A percentile compares a stretch with the other conserved stretches of the same genome.
Conservation (phyloP, 23 tunicate species). For the Trididemnum miniatum region DNA sequence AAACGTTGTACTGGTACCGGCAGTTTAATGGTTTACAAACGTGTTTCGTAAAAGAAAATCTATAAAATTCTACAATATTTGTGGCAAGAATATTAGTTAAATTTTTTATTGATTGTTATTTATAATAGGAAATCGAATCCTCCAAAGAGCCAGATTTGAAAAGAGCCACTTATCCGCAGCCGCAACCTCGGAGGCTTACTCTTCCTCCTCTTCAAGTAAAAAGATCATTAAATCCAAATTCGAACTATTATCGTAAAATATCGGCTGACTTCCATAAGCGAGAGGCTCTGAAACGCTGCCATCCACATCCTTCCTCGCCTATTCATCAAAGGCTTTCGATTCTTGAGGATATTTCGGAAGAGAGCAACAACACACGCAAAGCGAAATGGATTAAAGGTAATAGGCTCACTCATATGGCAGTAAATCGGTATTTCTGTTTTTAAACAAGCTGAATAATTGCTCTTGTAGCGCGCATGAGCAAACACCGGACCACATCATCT, state of each 20-base stretch:
- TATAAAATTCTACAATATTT: no score
- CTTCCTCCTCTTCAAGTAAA: constrained; percentile 84
- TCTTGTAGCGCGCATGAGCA: no score
- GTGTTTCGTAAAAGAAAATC: no score
- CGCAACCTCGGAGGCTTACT: constrained; percentile 45
- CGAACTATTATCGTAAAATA: constrained; percentile 76
- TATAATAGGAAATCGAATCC: no score
- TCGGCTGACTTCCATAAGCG: constrained; percentile 51
- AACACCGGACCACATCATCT: no score
- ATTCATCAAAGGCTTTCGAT: constrained; percentile 19
- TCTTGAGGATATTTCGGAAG: constrained; percentile 43
- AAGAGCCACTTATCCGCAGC: constrained; percentile 31
- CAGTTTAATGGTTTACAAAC: no score
- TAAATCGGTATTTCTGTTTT: no score
- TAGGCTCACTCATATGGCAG: no score
- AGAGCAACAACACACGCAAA: constrained; percentile 3
- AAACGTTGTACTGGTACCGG: no score
- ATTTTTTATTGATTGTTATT: no score
- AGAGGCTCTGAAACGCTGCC: background rate
- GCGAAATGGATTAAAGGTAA: background rate
- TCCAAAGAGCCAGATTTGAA: background rate
- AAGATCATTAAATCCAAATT: constrained; percentile 66
- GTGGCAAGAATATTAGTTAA: no score
- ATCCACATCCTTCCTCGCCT: background rate
- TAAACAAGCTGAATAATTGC: no score